Percentiles rank a stretch among this genome's conserved stretches.
phyloP scores from a whole-genome alignment of 2,888 invertebrate genomes.

The Cantharis lateralis region DNA sequence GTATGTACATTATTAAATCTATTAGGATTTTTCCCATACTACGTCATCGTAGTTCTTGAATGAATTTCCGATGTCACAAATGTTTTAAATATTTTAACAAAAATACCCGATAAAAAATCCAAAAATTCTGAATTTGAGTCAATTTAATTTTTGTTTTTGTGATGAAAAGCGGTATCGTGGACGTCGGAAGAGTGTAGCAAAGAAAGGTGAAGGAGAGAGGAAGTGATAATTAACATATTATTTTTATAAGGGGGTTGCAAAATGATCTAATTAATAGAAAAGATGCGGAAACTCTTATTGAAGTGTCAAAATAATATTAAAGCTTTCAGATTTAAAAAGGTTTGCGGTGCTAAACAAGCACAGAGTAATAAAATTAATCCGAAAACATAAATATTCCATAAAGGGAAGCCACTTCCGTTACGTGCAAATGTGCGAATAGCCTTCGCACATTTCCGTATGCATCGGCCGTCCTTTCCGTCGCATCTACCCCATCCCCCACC shows the following conservation, averaged over 20 bases:
- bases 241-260: not conserved
- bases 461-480: slow-evolving; percentile 32
- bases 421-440: slow-evolving; percentile 45
- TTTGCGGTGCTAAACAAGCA: slow-evolving; percentile 15
- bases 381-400: slow-evolving; percentile 36
- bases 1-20: not conserved
- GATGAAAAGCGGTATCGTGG: not conserved
- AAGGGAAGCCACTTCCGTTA: slow-evolving; percentile 42
- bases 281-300: not conserved
- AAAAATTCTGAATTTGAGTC: not conserved
- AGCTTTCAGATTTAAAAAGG: slow-evolving; percentile 6
- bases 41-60: not conserved
- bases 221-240: not conserved
- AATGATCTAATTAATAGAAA: not conserved
- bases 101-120: not conserved
- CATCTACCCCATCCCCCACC: slow-evolving; percentile 29
- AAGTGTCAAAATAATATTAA: not conserved
- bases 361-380: slow-evolving; percentile 29
- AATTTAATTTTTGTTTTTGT: not conserved
- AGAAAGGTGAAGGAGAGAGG: not conserved
- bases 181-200: not conserved
- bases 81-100: not conserved
- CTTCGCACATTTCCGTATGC: slow-evolving; percentile 45
- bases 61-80: not conserved
- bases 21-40: not conserved